Evolutionary conservation across 2,797 vertebrate genomes (phyloP).

Genomic region (Myotis myotis): DNA sequence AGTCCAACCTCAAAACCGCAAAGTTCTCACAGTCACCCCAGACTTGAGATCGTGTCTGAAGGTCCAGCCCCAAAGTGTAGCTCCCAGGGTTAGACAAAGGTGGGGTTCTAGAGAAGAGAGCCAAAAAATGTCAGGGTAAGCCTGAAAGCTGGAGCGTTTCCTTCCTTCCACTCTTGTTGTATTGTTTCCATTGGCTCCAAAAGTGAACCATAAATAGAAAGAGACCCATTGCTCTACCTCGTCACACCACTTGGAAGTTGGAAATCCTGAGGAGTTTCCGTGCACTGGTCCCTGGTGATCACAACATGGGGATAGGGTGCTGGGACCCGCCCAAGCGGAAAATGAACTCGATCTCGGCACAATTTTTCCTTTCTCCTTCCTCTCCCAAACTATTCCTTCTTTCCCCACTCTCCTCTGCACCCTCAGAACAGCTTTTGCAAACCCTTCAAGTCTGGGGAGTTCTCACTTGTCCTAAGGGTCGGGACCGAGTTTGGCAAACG

Average conservation of each 20-base stretch:
- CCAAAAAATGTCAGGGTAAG: neutral
- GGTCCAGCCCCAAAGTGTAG: neutral
- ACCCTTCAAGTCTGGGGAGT: no score
- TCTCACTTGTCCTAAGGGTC: neutral
- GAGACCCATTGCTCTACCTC: neutral
- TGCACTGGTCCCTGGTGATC: neutral
- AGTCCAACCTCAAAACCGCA: neutral
- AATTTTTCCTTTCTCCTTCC: neutral
- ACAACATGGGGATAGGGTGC: neutral
- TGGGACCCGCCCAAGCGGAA: neutral
- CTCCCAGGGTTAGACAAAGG: neutral
- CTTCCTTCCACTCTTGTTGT: neutral
- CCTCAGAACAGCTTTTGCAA: neutral
- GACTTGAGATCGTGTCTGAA: neutral
- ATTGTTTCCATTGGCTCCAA: neutral
- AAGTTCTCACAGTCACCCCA: neutral
- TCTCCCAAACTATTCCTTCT: no score
- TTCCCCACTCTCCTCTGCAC: neutral
- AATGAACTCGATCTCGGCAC: neutral
- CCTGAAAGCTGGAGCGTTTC: neutral
- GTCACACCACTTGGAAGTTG: neutral
- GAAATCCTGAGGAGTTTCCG: neutral
- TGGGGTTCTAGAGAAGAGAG: neutral
- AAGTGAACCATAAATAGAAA: neutral
- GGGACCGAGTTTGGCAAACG: neutral